Percentiles rank a stretch among this genome's conserved stretches.
Evolutionary conservation across 1,140 invertebrate species (phyloP).

Genomic region (Sitobion miscanthi): DNA sequence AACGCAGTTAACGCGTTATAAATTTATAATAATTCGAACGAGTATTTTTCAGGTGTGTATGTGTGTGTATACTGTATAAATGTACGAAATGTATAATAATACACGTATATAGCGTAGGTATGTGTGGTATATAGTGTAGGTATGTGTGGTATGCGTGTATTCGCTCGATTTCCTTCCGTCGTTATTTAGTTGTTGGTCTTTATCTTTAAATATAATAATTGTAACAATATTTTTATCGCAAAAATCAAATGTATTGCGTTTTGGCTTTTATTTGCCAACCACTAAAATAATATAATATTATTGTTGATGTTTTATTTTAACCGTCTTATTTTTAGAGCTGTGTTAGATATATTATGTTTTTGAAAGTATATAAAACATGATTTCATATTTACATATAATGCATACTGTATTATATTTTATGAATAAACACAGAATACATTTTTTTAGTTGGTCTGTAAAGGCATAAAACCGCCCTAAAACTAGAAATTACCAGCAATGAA

Average conservation of each 20-base stretch:
- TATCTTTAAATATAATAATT: background rate
- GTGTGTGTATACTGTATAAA: too few species aligned
- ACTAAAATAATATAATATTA: background rate
- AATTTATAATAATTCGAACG: background rate
- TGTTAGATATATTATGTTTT: too few species aligned
- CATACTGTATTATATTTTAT: too few species aligned
- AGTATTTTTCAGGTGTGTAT: too few species aligned
- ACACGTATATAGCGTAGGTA: background rate
- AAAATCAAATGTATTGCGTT: background rate
- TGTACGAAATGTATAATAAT: too few species aligned
- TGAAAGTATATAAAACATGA: too few species aligned
- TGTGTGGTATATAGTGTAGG: background rate
- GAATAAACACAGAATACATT: too few species aligned
- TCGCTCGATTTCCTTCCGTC: background rate
- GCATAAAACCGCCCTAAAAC: background rate
- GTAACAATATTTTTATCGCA: background rate
- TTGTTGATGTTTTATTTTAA: too few species aligned
- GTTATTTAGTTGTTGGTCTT: background rate
- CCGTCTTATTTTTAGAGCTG: too few species aligned
- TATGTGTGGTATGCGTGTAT: background rate
- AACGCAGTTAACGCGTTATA: background rate
- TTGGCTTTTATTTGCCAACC: background rate
- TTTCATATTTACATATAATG: too few species aligned
- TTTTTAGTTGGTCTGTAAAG: background rate
- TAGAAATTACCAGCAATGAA: background rate